These are phyloP conservation scores for Leucania comma DNA, from an alignment of 2,888 invertebrate genomes.

Conservation along the genomic window DNA sequence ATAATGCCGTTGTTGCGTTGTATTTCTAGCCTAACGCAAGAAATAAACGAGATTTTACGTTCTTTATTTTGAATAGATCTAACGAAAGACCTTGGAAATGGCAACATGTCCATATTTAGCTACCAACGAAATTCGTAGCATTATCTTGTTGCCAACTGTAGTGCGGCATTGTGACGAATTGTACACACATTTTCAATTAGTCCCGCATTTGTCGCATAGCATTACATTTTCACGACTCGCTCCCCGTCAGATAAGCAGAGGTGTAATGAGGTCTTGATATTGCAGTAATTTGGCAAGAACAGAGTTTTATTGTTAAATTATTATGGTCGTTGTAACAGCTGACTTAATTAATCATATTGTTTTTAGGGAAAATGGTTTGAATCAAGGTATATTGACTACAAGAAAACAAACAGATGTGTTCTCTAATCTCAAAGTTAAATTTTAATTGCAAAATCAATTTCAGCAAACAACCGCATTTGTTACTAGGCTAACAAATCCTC, in stretches of 20 bases:
- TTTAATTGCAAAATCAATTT: constrained; percentile 6
- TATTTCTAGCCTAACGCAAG: background rate
- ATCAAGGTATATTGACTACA: background rate
- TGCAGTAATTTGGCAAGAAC: constrained; percentile 14
- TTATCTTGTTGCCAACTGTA: constrained; percentile 37
- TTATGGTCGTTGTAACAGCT: background rate
- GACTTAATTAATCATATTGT: background rate
- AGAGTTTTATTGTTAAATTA: background rate
- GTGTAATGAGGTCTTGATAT: constrained; percentile 4
- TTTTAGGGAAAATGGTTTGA: background rate
- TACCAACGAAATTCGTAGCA: constrained; percentile 23
- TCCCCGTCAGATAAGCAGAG: constrained; percentile 3
- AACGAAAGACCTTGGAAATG: background rate
- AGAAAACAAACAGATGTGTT: background rate
- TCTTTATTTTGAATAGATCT: background rate
- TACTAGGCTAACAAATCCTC: constrained; percentile 22
- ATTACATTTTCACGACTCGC: constrained; percentile 22
- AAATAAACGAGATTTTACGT: background rate
- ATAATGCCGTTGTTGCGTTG: background rate
- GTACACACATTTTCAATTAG: constrained; percentile 44
- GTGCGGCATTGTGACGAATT: constrained; percentile 40
- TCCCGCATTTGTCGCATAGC: constrained; percentile 22
- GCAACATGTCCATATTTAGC: constrained; percentile 20
- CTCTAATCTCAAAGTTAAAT: background rate
- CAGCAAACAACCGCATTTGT: constrained; percentile 3